These are phyloP conservation scores for Thalassoma bifasciatum DNA, from an alignment of 2,113 vertebrate genomes.

Conservation along the genomic window DNA sequence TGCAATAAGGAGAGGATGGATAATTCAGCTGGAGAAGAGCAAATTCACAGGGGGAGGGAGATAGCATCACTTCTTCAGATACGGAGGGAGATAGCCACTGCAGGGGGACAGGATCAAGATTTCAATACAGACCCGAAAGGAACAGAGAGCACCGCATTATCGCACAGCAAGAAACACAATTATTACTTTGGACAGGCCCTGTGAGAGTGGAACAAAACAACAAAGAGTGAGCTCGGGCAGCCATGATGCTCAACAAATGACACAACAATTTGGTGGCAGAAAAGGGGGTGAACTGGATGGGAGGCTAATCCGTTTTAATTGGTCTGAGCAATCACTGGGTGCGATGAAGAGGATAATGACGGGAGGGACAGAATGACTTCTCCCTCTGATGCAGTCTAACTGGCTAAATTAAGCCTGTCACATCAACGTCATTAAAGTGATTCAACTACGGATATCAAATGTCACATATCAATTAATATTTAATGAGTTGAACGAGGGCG, in stretches of 20 bases:
- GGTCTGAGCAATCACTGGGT: conserved; percentile 63
- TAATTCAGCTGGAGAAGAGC: conserved; percentile 65
- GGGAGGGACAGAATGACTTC: conserved; percentile 62
- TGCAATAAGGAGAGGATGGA: conserved; percentile 43
- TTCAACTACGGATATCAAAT: conserved; percentile 69
- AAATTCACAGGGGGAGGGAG: conserved; percentile 64
- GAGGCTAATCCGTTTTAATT: conserved; percentile 76
- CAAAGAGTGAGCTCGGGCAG: conserved; percentile 46
- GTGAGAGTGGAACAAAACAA: conserved; percentile 55
- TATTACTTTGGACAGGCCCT: conserved; percentile 67
- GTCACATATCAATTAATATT: conserved; percentile 72
- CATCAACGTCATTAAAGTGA: conserved; percentile 68
- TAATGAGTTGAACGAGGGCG: conserved; percentile 51
- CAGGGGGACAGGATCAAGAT: conserved; percentile 69
- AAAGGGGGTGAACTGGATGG: conserved; percentile 50
- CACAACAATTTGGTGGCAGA: conserved; percentile 64
- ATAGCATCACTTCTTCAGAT: conserved; percentile 73
- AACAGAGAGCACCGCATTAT: conserved; percentile 60
- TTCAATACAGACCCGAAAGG: conserved; percentile 66
- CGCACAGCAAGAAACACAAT: conserved; percentile 70
- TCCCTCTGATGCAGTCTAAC: conserved; percentile 59
- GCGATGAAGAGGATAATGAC: conserved; percentile 69
- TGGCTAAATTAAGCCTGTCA: conserved; percentile 73
- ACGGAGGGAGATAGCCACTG: conserved; percentile 60
- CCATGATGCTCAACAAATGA: conserved; percentile 56